Conservation (phyloP, 1,140 invertebrate genomes). For the Cyphomyrmex costatus region DNA sequence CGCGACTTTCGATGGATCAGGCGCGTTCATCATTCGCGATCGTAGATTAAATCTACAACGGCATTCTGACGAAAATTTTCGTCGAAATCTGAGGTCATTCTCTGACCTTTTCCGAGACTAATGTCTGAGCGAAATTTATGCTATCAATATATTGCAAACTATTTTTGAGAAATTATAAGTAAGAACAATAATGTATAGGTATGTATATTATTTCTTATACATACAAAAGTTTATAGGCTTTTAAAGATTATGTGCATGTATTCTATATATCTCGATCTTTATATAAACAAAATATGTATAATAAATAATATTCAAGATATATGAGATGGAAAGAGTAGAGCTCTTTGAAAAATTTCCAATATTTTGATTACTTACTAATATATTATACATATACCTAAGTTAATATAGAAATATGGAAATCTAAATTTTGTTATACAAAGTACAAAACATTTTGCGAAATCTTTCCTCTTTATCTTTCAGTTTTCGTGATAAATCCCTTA, state of each 20-base stretch:
- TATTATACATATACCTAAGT: neutral
- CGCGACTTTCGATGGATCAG: slow-evolving; percentile 49
- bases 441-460: neutral
- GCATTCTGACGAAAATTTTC: slow-evolving; percentile 1
- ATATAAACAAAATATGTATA: neutral
- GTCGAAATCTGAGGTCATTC: neutral
- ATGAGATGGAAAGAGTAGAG: neutral
- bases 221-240: neutral
- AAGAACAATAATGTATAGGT: no score
- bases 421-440: neutral
- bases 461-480: neutral
- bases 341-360: neutral
- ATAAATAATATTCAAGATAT: neutral
- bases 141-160: neutral
- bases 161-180: neutral
- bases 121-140: neutral
- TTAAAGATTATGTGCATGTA: neutral
- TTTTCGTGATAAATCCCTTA: neutral
- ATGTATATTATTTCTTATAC: neutral
- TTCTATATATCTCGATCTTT: neutral
- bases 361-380: neutral
- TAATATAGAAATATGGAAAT: neutral
- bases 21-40: slow-evolving; percentile 65
- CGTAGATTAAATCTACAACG: slow-evolving; percentile 61
- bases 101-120: neutral